Evolutionary conservation across 2,888 invertebrate species (phyloP), one percentile per base, ranked within the genome.

Genomic region (Fragum fragum): DNA sequence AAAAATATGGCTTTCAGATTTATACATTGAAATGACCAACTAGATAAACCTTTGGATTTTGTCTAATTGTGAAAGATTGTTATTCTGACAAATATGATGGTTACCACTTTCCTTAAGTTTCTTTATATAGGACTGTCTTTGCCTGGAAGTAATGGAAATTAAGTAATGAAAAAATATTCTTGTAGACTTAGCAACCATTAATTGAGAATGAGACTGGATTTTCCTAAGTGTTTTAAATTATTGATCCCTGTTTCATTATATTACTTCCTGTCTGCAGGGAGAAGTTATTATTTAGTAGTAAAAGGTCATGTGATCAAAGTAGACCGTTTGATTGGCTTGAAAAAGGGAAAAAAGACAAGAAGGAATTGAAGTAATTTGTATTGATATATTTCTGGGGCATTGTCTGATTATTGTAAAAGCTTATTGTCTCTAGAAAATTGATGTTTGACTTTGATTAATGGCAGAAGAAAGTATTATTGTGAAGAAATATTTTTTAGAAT

Each of bases 291-390:
- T 66, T 66, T 66, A 66, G 39, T 47, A 21, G 39, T 23, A 14
- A 66, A 42, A 42, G 66, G 66, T 66, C 66, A 66, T 26, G 26
- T 66, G 66, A 66, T 66, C 42, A 39, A 39, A 66, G 26, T 9
- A 39, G 23, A 66, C 66, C n/a, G 18, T 42, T 66, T 66, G 66
- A 66, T 66, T 66, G 66, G 66, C 36, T 42, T 3, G 9, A 66
- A 66, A 42, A 9, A 1, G 6, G 29, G 61, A 61, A 26, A 57
- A 61, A 47, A 47, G 18, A 47, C 47, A 47, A 47, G 47, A 47
- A 47, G 18, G n/a, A 47, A 47, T 47, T 47, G 47, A 14, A 2
- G 16, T n/a, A 47, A 47, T n/a, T 47, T 47, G 47, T 47, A 36
- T 66, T 66, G 39, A 1, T 66, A 42, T 66, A 66, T 42, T 66